Evolutionary conservation across 2,888 invertebrate genomes (phyloP).

Genomic region (Sinodicranocentrus sp.): DNA sequence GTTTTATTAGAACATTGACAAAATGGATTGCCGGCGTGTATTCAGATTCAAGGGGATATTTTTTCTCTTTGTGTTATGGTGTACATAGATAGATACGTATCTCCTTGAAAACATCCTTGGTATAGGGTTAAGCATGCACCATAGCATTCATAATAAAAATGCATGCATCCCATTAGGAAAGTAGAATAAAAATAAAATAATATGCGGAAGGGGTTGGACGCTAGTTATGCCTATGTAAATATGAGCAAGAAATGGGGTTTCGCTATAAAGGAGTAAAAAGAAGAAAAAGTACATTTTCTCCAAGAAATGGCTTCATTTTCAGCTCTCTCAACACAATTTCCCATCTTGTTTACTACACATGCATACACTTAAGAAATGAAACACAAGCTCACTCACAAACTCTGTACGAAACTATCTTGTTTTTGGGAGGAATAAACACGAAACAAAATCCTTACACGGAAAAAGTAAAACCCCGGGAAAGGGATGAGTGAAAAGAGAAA

Average conservation of each 20-base stretch:
- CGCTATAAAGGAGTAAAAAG: too few species aligned
- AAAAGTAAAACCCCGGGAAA: too few species aligned
- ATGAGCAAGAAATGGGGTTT: neutral
- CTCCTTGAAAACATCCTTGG: too few species aligned
- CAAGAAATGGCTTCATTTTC: constrained; percentile 55
- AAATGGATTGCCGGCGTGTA: too few species aligned
- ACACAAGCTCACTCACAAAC: too few species aligned
- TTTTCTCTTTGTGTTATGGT: too few species aligned
- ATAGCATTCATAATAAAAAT: constrained; percentile 61
- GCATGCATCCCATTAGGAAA: constrained; percentile 62
- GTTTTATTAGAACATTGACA: too few species aligned
- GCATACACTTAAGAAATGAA: constrained; percentile 63
- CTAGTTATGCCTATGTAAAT: neutral
- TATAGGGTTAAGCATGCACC: constrained; percentile 23
- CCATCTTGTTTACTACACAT: constrained; percentile 58
- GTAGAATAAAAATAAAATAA: constrained; percentile 63
- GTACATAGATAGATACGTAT: too few species aligned
- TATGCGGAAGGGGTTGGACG: constrained; percentile 64
- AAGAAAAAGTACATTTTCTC: constrained; percentile 5
- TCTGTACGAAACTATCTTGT: neutral
- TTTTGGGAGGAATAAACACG: neutral
- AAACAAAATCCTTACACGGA: constrained; percentile 13
- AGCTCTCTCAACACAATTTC: constrained; percentile 52
- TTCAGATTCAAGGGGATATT: too few species aligned
- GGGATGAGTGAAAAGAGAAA: neutral